Evolutionary conservation across 2,113 vertebrate genomes (phyloP).

Genomic region (Campylorhamphus procurvoides): DNA sequence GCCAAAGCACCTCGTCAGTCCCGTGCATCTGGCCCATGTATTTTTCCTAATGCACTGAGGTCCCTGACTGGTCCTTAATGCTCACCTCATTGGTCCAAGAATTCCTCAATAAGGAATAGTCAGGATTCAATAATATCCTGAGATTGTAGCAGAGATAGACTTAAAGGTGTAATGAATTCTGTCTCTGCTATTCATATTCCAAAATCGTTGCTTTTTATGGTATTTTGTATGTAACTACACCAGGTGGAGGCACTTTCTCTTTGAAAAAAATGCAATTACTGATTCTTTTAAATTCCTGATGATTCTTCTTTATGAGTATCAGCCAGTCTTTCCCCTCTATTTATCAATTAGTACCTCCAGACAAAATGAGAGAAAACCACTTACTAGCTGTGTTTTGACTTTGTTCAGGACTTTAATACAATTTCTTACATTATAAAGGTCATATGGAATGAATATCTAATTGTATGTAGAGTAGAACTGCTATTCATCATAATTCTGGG

Average conservation of each 20-base stretch:
- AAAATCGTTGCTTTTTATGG: background rate
- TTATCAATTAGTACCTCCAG: background rate
- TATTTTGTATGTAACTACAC: background rate
- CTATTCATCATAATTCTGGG: background rate
- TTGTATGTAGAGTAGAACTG: background rate
- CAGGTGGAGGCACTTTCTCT: background rate
- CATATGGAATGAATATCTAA: background rate
- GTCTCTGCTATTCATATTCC: background rate
- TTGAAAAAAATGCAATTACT: background rate
- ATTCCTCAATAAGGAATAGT: background rate
- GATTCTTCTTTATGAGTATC: background rate
- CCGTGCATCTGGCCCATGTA: rapidly evolving
- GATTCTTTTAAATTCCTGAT: background rate
- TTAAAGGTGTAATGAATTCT: background rate
- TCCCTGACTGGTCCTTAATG: rapidly evolving
- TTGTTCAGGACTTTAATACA: background rate
- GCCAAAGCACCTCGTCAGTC: background rate
- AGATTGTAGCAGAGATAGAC: rapidly evolving
- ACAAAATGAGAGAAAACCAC: background rate
- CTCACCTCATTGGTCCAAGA: background rate
- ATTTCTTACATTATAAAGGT: background rate
- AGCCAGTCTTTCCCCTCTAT: background rate
- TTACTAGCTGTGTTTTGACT: background rate
- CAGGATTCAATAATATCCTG: background rate
- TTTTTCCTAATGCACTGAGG: background rate